These are phyloP conservation scores for Leptocoma aspasia DNA, from an alignment of 2,113 vertebrate genomes.

Conservation along the genomic window DNA sequence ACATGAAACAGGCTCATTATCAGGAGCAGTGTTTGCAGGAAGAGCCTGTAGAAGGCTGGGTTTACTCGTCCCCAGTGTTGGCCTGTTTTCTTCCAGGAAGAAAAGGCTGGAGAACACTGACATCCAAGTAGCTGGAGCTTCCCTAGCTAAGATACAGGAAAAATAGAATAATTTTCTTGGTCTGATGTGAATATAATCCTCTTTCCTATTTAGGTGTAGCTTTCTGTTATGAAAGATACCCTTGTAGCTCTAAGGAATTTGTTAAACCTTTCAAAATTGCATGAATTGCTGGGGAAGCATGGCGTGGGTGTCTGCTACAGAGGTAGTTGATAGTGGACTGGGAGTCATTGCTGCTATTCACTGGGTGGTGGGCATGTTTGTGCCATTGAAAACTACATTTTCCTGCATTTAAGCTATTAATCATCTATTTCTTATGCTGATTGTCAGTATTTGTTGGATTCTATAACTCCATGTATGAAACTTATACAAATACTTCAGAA, in stretches of 20 bases:
- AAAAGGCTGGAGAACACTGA: background rate
- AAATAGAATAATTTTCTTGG: background rate
- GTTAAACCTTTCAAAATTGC: background rate
- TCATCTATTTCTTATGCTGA: background rate
- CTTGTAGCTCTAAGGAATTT: background rate
- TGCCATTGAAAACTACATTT: background rate
- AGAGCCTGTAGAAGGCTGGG: background rate
- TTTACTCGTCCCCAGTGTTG: background rate
- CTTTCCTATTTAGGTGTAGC: background rate
- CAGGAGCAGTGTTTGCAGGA: background rate
- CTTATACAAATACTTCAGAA: background rate
- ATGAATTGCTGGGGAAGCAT: fast-evolving
- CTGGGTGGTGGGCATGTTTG: background rate
- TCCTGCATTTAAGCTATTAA: background rate
- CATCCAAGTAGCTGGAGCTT: background rate
- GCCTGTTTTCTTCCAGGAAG: background rate
- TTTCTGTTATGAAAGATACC: background rate
- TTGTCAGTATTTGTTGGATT: background rate
- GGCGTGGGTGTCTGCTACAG: background rate
- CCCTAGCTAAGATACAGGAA: background rate
- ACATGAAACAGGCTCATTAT: background rate
- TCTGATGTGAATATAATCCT: background rate
- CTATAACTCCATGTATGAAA: background rate
- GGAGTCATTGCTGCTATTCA: background rate
- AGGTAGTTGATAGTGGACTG: background rate